Conservation (phyloP, 2,113 vertebrate species). For the Ciconia maguari region DNA sequence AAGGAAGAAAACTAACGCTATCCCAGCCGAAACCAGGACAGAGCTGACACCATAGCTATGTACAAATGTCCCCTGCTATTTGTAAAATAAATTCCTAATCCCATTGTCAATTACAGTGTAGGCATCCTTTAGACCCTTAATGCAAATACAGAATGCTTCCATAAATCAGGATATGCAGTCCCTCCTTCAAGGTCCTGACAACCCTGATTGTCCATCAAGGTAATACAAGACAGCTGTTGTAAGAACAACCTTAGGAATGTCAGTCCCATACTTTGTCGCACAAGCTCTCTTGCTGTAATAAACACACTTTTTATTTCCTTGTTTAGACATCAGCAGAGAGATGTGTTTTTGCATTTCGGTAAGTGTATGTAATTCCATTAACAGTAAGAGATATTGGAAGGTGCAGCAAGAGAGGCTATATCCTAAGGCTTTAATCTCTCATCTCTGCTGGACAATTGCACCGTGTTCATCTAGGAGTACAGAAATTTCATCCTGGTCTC, state of each 20-base stretch:
- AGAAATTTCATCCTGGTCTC: neutral
- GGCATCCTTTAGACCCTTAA: neutral
- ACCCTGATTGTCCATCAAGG: neutral
- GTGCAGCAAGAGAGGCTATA: neutral
- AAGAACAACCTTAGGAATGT: neutral
- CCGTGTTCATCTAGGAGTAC: neutral
- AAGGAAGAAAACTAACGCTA: too few relatives aligned
- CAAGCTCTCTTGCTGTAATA: neutral
- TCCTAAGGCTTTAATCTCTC: neutral
- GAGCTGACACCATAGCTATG: neutral
- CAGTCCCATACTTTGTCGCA: neutral
- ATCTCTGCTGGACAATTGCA: neutral
- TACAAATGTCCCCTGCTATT: neutral
- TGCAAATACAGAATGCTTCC: neutral
- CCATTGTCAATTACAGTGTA: neutral
- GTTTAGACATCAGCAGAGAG: neutral
- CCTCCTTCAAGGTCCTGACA: neutral
- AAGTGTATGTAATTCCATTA: neutral
- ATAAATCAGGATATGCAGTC: neutral
- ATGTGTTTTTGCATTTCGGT: neutral
- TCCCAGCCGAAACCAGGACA: too few relatives aligned
- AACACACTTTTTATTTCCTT: neutral
- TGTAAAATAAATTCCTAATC: neutral
- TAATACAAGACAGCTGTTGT: neutral
- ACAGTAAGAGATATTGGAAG: neutral